Percentiles rank a stretch among this genome's conserved stretches.
Conservation (phyloP, 1,140 invertebrate species). For the Drosophila aff. region DNA sequence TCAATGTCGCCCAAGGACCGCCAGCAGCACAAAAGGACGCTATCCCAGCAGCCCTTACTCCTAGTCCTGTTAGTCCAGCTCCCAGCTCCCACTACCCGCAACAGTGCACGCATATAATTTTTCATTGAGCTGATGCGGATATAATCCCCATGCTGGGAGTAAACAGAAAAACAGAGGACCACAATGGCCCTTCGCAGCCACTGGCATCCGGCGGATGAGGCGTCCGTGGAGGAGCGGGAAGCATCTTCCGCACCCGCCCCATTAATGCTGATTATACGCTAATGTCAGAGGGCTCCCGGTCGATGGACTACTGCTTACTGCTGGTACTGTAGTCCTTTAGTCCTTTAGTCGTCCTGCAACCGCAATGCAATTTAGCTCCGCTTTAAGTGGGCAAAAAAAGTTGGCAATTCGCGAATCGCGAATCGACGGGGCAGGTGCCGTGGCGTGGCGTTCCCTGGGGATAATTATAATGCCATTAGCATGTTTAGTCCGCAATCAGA, state of each 20-base stretch:
- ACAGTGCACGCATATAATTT: slow-evolving; percentile 70
- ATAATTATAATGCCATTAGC: slow-evolving; percentile 84
- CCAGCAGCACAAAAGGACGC: slow-evolving; percentile 22
- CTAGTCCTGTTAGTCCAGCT: not conserved
- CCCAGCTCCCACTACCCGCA: slow-evolving; percentile 1
- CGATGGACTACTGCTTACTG: slow-evolving; percentile 6
- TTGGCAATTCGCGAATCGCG: slow-evolving; percentile 75
- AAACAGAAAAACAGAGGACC: slow-evolving; percentile 35
- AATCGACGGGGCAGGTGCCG: slow-evolving; percentile 56
- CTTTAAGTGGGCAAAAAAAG: slow-evolving; percentile 73
- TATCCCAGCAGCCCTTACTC: slow-evolving; percentile 10
- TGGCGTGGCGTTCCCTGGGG: slow-evolving; percentile 44
- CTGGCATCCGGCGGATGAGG: slow-evolving; percentile 29
- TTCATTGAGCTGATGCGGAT: slow-evolving; percentile 77
- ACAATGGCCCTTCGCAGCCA: slow-evolving; percentile 47
- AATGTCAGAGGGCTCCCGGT: slow-evolving; percentile 58
- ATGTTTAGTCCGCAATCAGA: slow-evolving; percentile 80
- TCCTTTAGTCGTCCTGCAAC: slow-evolving; percentile 18
- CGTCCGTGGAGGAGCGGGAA: slow-evolving; percentile 4
- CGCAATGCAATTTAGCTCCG: slow-evolving; percentile 71
- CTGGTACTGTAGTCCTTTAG: not conserved
- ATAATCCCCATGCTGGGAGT: slow-evolving; percentile 65
- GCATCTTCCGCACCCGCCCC: slow-evolving; percentile 52
- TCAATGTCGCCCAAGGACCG: slow-evolving; percentile 35
- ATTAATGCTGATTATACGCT: slow-evolving; percentile 82